Conservation (phyloP, 1,140 invertebrate species). For the Drepana arcuata region DNA sequence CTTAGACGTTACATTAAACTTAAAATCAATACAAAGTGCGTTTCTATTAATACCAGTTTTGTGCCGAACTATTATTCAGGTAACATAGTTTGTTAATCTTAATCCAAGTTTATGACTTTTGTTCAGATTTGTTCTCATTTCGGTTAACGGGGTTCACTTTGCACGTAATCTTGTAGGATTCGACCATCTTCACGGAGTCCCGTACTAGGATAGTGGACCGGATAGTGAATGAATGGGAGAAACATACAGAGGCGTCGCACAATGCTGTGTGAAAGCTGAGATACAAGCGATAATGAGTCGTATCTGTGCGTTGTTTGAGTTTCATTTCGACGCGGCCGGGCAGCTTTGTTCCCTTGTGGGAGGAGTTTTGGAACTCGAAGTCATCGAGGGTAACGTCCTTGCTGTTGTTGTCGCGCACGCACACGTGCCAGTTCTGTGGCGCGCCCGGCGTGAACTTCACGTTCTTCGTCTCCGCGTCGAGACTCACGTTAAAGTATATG, state of each 20-base stretch:
- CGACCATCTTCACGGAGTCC: slow-evolving; percentile 56
- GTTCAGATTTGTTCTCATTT: slow-evolving; percentile 6
- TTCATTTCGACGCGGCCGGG: slow-evolving; percentile 62
- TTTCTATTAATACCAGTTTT: no score
- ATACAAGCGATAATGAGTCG: slow-evolving; percentile 56
- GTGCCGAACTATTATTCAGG: no score
- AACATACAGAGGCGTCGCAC: slow-evolving; percentile 46
- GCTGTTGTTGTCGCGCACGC: slow-evolving; percentile 42
- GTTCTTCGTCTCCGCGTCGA: slow-evolving; percentile 52
- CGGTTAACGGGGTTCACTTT: slow-evolving; percentile 53
- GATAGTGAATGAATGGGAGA: slow-evolving; percentile 52
- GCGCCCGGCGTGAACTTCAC: slow-evolving; percentile 78
- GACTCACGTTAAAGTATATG: slow-evolving; percentile 64
- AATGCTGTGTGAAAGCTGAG: slow-evolving; percentile 54
- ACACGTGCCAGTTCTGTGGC: slow-evolving; percentile 75
- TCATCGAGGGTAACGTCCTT: slow-evolving; percentile 51
- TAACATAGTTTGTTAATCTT: no score
- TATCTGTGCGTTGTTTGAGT: slow-evolving; percentile 47
- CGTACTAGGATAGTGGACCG: slow-evolving; percentile 53
- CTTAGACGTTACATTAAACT: no score
- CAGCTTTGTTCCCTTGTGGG: slow-evolving; percentile 39
- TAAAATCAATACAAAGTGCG: no score
- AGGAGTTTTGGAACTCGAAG: slow-evolving; percentile 47
- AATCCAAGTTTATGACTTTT: slow-evolving; percentile 10
- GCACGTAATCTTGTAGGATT: slow-evolving; percentile 62